phyloP scores from a whole-genome alignment of 2,888 invertebrate species.

The Cosmia pyralina region DNA sequence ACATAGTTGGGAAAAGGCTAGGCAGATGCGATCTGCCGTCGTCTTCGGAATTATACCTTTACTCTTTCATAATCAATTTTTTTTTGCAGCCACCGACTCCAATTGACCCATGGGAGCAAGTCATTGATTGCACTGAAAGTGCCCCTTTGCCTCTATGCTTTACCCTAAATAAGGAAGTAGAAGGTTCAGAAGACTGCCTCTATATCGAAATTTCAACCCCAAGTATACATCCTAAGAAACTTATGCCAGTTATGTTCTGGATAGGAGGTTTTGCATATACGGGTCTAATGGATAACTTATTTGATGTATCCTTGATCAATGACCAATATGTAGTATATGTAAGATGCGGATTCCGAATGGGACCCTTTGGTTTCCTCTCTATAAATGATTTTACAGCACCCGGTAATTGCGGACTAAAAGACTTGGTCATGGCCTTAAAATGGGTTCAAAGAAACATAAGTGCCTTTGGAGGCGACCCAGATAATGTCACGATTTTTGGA shows the following conservation, averaged over 20 bases:
- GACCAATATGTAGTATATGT: slow-evolving; percentile 82
- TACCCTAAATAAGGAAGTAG: slow-evolving; percentile 46
- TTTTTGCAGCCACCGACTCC: slow-evolving; percentile 82
- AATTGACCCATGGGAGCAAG: slow-evolving; percentile 75
- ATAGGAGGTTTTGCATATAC: slow-evolving; percentile 83
- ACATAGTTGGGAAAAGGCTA: no score
- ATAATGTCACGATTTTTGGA: slow-evolving; percentile 87
- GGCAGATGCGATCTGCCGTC: no score
- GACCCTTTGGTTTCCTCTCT: slow-evolving; percentile 86
- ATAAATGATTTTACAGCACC: slow-evolving; percentile 83
- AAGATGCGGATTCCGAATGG: slow-evolving; percentile 84
- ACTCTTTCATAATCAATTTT: background rate
- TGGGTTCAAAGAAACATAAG: slow-evolving; percentile 86
- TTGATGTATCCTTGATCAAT: slow-evolving; percentile 80
- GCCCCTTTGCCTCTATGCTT: slow-evolving; percentile 66
- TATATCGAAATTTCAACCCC: slow-evolving; percentile 83
- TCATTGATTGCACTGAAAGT: slow-evolving; percentile 79
- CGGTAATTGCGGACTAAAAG: slow-evolving; percentile 87
- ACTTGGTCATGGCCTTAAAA: slow-evolving; percentile 83
- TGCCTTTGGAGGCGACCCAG: slow-evolving; percentile 85
- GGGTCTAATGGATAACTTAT: slow-evolving; percentile 73
- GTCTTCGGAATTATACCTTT: background rate
- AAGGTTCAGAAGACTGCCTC: slow-evolving; percentile 86
- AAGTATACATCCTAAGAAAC: slow-evolving; percentile 75
- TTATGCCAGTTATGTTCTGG: slow-evolving; percentile 88